Base-by-base conservation (phyloP, 2,888 invertebrate genomes). In the Heliconius aoede region DNA sequence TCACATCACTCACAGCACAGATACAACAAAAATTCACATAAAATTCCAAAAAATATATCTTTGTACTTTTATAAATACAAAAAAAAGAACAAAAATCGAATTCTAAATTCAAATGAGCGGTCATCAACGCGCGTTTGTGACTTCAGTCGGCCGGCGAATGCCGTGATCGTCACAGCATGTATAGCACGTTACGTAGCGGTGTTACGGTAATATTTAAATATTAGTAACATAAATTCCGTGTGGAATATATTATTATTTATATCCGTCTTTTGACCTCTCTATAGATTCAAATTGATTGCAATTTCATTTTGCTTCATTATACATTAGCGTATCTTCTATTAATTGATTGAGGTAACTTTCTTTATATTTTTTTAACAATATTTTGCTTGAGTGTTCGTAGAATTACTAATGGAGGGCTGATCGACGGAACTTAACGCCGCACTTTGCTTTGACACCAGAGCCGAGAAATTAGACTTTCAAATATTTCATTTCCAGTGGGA, bases 131-230 rank as follows among this genome's bases (percentile, higher is more conserved):
- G 90, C 89, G 86, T 83, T 83, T 80, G 80, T 85, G 84, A 80
- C 87, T 87, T 86, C 86, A 84, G 84, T 85, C 85, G 84, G 84
- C 83, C 86, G 84, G 83, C 87, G 90, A 92, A 89, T 92, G 92
- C 78, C 88, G 88, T 87, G 83, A 83, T 83, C 74, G 80, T 76
- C 81, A 83, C 83, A 81, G 46, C 78, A 62, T 82, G 85, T 85
- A 85, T 84, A 83, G 84, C 83, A 82, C 80, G 85, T 91, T 89
- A 89, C 88, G 85, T 83, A 80, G 80, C 77, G 78, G 77, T 84
- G 86, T 88, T 86, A 89, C 91, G 86, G 89, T 90, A 89, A 87
- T 86, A 84, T 87, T 88, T 87, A 85, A 46, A 82, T 81, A 85
- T 85, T 83, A 83, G 84, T 83, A 84, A 84, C 81, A 80, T 74